phyloP scores from a whole-genome alignment of 2,113 vertebrate species.

The Rattus rattus region DNA sequence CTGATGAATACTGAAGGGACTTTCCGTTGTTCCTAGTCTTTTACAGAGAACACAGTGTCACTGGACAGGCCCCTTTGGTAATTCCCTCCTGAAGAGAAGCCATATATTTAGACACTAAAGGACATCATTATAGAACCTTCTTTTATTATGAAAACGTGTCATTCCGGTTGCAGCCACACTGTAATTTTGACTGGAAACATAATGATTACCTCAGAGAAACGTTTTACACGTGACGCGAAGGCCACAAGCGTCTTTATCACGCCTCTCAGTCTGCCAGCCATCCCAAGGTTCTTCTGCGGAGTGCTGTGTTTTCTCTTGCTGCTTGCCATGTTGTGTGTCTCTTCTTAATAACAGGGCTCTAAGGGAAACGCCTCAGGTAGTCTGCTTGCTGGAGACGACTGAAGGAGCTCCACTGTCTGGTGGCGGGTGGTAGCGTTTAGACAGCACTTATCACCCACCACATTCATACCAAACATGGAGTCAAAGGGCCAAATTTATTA shows the following conservation, averaged over 20 bases:
- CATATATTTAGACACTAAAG: background rate
- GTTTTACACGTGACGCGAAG: background rate
- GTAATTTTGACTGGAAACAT: constrained; percentile 51
- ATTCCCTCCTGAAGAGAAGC: background rate
- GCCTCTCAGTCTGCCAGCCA: background rate
- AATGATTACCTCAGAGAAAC: constrained; percentile 15
- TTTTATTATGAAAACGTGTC: constrained; percentile 13
- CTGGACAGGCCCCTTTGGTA: background rate
- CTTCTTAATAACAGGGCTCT: background rate
- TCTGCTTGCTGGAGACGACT: background rate
- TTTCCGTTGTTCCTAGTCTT: background rate
- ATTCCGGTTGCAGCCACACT: constrained; percentile 19
- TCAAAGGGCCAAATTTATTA: background rate
- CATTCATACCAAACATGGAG: background rate
- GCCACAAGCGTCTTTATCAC: background rate
- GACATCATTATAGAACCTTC: background rate
- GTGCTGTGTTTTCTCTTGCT: background rate
- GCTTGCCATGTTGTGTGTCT: background rate
- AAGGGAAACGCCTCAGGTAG: background rate
- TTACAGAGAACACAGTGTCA: background rate
- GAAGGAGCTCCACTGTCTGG: background rate
- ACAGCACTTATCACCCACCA: no score
- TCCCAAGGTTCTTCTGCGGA: background rate
- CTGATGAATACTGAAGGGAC: background rate
- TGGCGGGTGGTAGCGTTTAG: background rate